A percentile compares a stretch with the other conserved stretches of the same genome.
These are phyloP conservation scores for Eleginops maclovinus DNA, from an alignment of 2,113 vertebrate genomes.

Conservation along the genomic window DNA sequence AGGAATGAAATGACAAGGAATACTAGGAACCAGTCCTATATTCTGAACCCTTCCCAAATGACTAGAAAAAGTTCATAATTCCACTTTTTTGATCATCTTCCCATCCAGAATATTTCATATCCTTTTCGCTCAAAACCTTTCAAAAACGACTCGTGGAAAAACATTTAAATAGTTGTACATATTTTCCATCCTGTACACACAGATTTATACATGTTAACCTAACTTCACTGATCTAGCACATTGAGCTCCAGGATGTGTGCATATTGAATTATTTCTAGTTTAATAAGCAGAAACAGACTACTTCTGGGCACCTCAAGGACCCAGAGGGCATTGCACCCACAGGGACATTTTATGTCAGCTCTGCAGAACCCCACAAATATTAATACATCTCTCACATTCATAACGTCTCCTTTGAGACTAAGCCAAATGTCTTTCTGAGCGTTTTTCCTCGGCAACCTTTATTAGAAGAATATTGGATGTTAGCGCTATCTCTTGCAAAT, in stretches of 20 bases:
- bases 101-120: background rate
- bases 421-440: conserved; percentile 29
- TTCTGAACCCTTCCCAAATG: too few species aligned
- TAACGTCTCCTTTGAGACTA: conserved; percentile 28
- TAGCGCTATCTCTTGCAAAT: background rate
- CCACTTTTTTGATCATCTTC: too few species aligned
- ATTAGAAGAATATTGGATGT: conserved; percentile 39
- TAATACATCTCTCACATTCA: conserved; percentile 36
- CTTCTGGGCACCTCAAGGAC: conserved; percentile 15
- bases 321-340: conserved; percentile 24
- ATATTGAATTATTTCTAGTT: conserved; percentile 33
- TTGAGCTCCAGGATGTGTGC: conserved; percentile 19
- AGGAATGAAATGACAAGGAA: too few species aligned
- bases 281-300: conserved; percentile 43
- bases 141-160: background rate
- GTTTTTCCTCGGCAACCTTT: conserved; percentile 33
- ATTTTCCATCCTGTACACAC: background rate
- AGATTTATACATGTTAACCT: conserved; percentile 2
- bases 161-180: background rate
- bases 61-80: too few species aligned
- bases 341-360: conserved; percentile 26
- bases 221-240: conserved; percentile 7
- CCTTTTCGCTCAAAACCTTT: background rate
- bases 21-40: too few species aligned
- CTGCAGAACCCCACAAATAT: conserved; percentile 11